Base-by-base conservation (phyloP, 2,113 vertebrate species). In the Procapra przewalskii region DNA sequence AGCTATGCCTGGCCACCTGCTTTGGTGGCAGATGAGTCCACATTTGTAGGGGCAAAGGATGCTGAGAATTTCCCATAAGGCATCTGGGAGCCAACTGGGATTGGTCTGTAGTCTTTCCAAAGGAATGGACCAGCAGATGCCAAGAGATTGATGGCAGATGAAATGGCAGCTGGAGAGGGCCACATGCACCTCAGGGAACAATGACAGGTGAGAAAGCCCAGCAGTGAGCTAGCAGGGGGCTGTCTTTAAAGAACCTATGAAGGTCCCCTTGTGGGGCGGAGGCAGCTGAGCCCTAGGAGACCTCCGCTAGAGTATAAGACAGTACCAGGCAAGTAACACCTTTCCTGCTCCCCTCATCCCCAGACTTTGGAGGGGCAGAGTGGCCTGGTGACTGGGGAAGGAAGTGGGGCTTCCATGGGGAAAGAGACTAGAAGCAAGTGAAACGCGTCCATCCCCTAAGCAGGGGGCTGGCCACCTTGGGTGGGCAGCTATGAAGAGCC, bases 251-350 rank as follows among this genome's bases (percentile, higher is more conserved):
- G 94, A 92, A 55, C 77, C 33, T 31, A 36, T 5, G 54, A 25
- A 75, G 71, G 31, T 33, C 6, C 29, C 36, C 36, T 7, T 36
- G 31, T 80, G 7, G 86, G 59, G 33, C 95, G 25, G 2, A 75
- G 29, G 79, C 40, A 29, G 67, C 50, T 8, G 2, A 4, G 77
- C 19, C 19, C 77, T 12, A 8, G 11, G 88, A 75, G 31, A 23
- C 29, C 8, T 7, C 29, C 0, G 3, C 25, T 16, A 3, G 33
- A 84, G 27, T 6, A 13, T 7, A 16, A 3, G 15, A 43, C 33
- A 9, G 7, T 57, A 27, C 23, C 23, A 3, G 75, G 25, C 27
- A 29, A 55, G 43, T 12, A 9, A 54, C 43, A 23, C 2, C 36
- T 82, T 27, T 91, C 52, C 52, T 36, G 50, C 52, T 48, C 31